These are phyloP conservation scores for Gymnarchus niloticus DNA, from an alignment of 2,113 vertebrate genomes.

Conservation along the genomic window DNA sequence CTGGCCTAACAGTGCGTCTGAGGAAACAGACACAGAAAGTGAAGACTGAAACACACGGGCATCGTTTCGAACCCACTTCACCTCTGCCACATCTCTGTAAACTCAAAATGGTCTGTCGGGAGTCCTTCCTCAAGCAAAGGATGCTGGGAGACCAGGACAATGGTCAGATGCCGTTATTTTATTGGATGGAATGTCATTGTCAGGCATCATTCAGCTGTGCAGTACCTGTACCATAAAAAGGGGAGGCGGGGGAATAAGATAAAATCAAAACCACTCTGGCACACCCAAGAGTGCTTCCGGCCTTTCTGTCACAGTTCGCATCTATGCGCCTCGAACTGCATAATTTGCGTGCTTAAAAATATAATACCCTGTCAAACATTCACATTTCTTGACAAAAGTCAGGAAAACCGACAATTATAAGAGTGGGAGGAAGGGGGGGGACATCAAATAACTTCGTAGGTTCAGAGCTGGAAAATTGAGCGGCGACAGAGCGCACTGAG, in stretches of 20 bases:
- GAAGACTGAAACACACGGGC: not conserved
- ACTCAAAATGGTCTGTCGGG: not conserved
- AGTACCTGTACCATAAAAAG: too few species aligned
- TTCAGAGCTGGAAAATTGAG: constrained; percentile 37
- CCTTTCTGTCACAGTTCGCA: too few species aligned
- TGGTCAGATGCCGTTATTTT: too few species aligned
- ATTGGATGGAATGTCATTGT: too few species aligned
- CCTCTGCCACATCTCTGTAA: not conserved
- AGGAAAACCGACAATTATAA: constrained; percentile 24
- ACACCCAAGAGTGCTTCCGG: too few species aligned
- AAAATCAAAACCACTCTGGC: too few species aligned
- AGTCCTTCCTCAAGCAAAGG: not conserved
- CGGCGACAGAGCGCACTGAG: constrained; percentile 48
- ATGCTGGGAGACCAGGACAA: too few species aligned
- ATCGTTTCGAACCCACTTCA: not conserved
- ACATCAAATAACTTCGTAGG: constrained; percentile 23
- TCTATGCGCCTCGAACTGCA: not conserved
- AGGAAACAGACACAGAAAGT: not conserved
- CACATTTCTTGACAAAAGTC: constrained; percentile 38
- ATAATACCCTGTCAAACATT: constrained; percentile 60
- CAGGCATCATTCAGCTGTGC: too few species aligned
- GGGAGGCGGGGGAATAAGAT: too few species aligned
- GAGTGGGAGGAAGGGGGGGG: not conserved
- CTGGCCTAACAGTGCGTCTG: not conserved
- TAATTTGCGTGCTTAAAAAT: constrained; percentile 44